These are phyloP conservation scores for Apamea crenata DNA, from an alignment of 2,888 invertebrate species.

Conservation along the genomic window DNA sequence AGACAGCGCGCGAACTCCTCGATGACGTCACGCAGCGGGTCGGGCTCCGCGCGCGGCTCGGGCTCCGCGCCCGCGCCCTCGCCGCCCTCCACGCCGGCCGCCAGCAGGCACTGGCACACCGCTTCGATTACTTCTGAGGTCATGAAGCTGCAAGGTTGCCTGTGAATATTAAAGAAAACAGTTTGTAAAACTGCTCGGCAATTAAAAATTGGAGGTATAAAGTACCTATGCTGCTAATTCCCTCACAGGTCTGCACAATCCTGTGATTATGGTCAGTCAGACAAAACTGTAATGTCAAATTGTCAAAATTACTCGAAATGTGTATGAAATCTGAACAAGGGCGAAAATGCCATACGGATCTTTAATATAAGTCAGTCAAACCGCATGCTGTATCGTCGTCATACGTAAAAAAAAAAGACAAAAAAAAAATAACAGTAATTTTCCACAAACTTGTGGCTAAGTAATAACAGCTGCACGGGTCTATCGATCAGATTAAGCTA, in stretches of 20 bases:
- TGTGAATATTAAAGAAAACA: conserved; percentile 70
- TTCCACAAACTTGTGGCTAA: too few species aligned
- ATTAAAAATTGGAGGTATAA: background rate
- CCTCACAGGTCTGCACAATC: background rate
- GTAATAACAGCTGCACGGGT: too few species aligned
- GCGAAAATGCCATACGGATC: background rate
- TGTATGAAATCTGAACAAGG: background rate
- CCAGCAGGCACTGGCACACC: conserved; percentile 98
- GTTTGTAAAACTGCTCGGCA: background rate
- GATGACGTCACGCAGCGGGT: conserved; percentile 93
- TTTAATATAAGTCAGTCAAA: background rate
- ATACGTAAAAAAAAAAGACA: background rate
- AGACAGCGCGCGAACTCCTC: conserved; percentile 99
- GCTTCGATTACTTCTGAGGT: conserved; percentile 98
- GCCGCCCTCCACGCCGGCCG: conserved; percentile 96
- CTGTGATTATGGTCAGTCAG: background rate
- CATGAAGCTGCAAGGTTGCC: conserved; percentile 97
- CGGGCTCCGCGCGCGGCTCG: conserved; percentile 86
- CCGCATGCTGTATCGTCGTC: background rate
- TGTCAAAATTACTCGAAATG: background rate
- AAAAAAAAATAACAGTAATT: too few species aligned
- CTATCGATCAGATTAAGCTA: too few species aligned
- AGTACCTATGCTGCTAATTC: background rate
- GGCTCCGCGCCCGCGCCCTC: conserved; percentile 89
- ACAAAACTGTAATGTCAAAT: background rate